Base-by-base conservation (phyloP, 1,140 invertebrate genomes). In the Scaptomyza hsui region DNA sequence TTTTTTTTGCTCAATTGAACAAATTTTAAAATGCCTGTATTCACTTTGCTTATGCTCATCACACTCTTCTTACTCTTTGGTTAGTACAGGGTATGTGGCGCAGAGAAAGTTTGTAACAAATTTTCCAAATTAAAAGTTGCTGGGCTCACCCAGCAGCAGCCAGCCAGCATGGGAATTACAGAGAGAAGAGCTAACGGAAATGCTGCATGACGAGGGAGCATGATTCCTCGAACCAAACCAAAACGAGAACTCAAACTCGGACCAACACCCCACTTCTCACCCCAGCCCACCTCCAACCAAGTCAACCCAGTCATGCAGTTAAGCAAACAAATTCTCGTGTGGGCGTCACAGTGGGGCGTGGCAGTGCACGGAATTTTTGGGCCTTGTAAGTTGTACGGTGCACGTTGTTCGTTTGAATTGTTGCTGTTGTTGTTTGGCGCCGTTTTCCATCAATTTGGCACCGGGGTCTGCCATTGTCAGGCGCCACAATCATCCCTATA, bases 101-200 rank as follows among this genome's bases (percentile, higher is more conserved):
- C 49, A 61, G 44, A 19, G 35, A 72, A 72, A 74, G 72, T 73
- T 82, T 70, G 57, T 70, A 60, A 83, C 79, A 82, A 82, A 82
- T 82, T 82, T 82, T 62, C 13, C 71, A 82, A 82, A 82, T 82
- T 82, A 78, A 83, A 83, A 83, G 72, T 83, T 78, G 18, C 55
- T 29, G 49, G 7, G 41, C 41, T 49, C 55, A 49, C 19, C 29
- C 39, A n/a, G 21, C 41, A 21, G 26, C 53, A 37, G 6, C 16
- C 21, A 70, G 15, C 15, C 51, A 18, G 39, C 41, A 18, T 13
- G 67, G 56, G 51, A 55, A 70, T 71, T 52, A 52, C 18, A 13
- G 13, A 55, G 61, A 35, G 51, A 13, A 35, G 26, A 9, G 26
- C 26, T 35, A 49, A 26, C 48, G 57, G 57, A 53, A 69, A 32